Evolutionary conservation across 2,797 vertebrate genomes (phyloP).

Genomic region (Protonibea diacanthus): DNA sequence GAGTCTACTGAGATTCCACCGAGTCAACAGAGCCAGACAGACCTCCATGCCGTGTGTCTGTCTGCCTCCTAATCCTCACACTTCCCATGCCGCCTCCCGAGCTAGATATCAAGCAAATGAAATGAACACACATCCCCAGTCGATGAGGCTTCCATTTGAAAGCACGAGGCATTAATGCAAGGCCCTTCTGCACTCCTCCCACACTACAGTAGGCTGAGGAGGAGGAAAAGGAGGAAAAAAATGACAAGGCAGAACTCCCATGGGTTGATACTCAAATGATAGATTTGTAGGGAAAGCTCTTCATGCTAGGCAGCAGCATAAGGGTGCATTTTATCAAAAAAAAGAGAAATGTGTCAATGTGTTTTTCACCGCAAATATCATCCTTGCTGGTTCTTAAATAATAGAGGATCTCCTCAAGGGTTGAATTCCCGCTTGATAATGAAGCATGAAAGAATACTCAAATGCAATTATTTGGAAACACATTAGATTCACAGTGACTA

Average conservation of each 20-base stretch:
- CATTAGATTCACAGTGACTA: constrained; percentile 2
- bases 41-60: constrained; percentile 60
- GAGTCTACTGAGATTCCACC: constrained; percentile 54
- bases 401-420: constrained; percentile 34
- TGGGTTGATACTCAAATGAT: constrained; percentile 66
- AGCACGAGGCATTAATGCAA: constrained; percentile 65
- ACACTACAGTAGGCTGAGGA: constrained; percentile 55
- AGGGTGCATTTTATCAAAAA: constrained; percentile 60
- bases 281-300: constrained; percentile 63
- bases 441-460: constrained; percentile 32
- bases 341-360: constrained; percentile 57
- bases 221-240: constrained; percentile 12
- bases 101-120: constrained; percentile 72
- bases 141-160: constrained; percentile 65
- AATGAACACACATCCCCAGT: constrained; percentile 73
- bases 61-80: constrained; percentile 66
- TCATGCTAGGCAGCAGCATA: constrained; percentile 44
- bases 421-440: constrained; percentile 30
- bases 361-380: constrained; percentile 48
- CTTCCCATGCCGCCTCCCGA: constrained; percentile 53
- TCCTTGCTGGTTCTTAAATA: constrained; percentile 63
- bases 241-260: constrained; percentile 65
- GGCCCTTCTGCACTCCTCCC: constrained; percentile 58
- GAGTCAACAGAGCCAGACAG: constrained; percentile 68
- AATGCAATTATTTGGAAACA: constrained; percentile 45